Base-by-base conservation (phyloP, 2,888 invertebrate species). In the Aplocera efformata region DNA sequence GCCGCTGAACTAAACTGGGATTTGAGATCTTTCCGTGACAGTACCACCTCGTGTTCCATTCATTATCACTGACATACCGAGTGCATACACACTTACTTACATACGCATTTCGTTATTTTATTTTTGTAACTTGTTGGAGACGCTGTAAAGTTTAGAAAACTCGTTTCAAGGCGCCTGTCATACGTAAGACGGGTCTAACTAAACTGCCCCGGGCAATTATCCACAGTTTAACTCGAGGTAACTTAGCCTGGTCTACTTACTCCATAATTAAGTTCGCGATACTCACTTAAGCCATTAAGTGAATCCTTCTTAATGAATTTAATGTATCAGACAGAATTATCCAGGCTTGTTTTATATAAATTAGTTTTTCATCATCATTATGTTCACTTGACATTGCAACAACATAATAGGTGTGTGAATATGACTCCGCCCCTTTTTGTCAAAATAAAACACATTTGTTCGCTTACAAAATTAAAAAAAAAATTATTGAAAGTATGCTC, bases 201-300 rank as follows among this genome's bases (percentile, higher is more conserved):
- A 24, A 25, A 32, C 35, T 9, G 25, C 32, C 29, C 32, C 1
- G 7, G 26, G 45, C 26, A 45, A 45, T 45, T 45, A 45, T 7
- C 29, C 36, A n/a, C 23, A 41, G 40, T 29, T 40, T 41, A 45
- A 23, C 32, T 36, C 8, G 5, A 13, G 32, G 29, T 40, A 26
- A 30, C 25, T 25, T 39, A 22, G 13, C 25, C 26, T 29, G 32
- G 36, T 37, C 40, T 45, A 30, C 36, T 36, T 36, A 33, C 40
- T 32, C 36, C 40, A 33, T 45, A 40, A 45, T 45, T 45, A 45
- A 36, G 26, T 45, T 40, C 10, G 35, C 35, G 36, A 36, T 43
- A 32, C 39, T 24, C 35, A 38, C 32, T 44, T 32, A 28, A 32
- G 31, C 34, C 22, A 41, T 44, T 41, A 44, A 34, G 38, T 37